Base-by-base conservation (phyloP, 2,113 vertebrate genomes). In the Onychorhynchus coronatus region DNA sequence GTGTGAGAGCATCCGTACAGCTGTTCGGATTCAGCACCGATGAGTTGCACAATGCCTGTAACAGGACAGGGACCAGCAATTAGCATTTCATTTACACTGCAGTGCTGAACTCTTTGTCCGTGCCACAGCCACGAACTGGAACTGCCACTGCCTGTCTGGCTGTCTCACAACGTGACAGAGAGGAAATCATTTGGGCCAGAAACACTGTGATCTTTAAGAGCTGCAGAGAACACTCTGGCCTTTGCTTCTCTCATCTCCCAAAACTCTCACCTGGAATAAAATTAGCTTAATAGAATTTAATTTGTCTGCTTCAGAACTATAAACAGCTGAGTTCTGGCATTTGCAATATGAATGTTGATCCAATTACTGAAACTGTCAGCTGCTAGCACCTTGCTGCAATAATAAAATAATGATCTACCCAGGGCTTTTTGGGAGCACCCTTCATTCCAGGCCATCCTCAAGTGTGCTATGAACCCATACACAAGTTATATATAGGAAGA, bases 331-430 rank as follows among this genome's bases (percentile, higher is more conserved):
- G 72, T 95, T 92, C 82, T 92, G 85, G 85, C 72, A 94, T 93
- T 95, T 90, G 47, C 72, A 70, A 39, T 44, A 47, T 6, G 52
- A 84, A 44, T 5, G 20, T 78, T 75, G 79, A 93, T 81, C 47
- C 80, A 95, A 75, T 94, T 92, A 96, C 52, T 72, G 92, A 88
- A 92, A 94, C 79, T 87, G 83, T 89, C 85, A 93, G 79, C 72
- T 94, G 68, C 79, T 78, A 67, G 44, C 5, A 7, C 79, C 73
- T 92, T 50, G 52, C 73, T 89, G 49, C 78, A 96, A 92, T 72
- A 85, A 83, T 25, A 21, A 86, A 96, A 93, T 75, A 89, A 80
- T 24, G 35, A 81, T 89, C 87, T 93, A 91, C 61, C 73, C 44
- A 59, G 58, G 49, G 73, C 52, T 92, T 92, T 92, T 58, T 84